Base-by-base conservation (phyloP, 2,888 invertebrate genomes). In the Carterocephalus palaemon region DNA sequence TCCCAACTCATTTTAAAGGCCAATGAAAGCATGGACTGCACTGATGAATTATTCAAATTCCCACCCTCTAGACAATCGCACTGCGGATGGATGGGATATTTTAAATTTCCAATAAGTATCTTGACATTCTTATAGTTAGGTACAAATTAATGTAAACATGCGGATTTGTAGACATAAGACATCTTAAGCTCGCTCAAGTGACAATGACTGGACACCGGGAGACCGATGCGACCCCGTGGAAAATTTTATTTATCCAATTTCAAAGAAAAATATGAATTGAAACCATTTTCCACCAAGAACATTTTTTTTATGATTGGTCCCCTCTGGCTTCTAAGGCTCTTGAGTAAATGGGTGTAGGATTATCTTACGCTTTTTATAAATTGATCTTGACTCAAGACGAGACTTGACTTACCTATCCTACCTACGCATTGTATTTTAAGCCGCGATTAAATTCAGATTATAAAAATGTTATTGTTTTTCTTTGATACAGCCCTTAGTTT, bases 21-120 rank as follows among this genome's bases (percentile, higher is more conserved):
- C 53, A 47, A 47, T 53, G 51, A 49, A 49, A 47, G 26, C 48
- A 20, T 29, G 46, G 42, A 43, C 33, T 51, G 37, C 26, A 26
- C 37, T 33, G 39, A 45, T 53, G 51, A 51, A 53, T 53, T 46
- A 53, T 53, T 53, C 53, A 53, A 49, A 49, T 49, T 41, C 12
- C 12, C 42, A 43, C 34, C 34, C 34, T 29, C 34, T 26, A 34
- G 28, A 42, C 26, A 42, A 34, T 42, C 19, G 42, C 29, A 28
- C 15, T 20, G 34, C n/a, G 16, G 26, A 5, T 20, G 42, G 17
- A 34, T 28, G 10, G 28, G 26, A n/a, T 28, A 28, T 42, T 42
- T 24, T 28, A 26, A 28, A 34, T 34, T 38, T 34, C 26, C 28
- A 15, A n/a, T n/a, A n/a, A 13, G 22, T 34, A 20, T 10, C 17